phyloP scores from a whole-genome alignment of 2,888 invertebrate genomes.

The Lasioglossum oenotherae region DNA sequence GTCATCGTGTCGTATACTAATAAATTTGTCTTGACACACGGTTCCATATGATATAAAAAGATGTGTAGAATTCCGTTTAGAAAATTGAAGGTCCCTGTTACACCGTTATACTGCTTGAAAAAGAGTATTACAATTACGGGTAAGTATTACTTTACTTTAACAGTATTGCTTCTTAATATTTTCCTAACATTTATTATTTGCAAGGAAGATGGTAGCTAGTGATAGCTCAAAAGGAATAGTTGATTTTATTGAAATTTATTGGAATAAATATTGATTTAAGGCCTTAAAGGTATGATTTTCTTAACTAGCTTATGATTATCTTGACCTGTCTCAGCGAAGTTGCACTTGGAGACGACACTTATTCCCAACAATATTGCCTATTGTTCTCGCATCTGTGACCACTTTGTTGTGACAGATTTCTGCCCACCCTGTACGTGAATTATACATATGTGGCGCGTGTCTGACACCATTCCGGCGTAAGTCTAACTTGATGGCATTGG shows the following conservation, averaged over 20 bases:
- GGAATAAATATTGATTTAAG: too few species aligned
- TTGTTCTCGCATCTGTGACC: neutral
- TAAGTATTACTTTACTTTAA: too few species aligned
- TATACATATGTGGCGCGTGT: conserved; percentile 6
- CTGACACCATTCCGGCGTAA: conserved; percentile 27
- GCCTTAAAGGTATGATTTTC: neutral
- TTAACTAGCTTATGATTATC: neutral
- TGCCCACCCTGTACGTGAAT: neutral
- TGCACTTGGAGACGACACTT: neutral
- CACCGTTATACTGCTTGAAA: too few species aligned
- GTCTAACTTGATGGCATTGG: conserved; percentile 30
- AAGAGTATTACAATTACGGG: neutral
- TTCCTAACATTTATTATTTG: neutral
- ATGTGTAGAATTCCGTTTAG: too few species aligned
- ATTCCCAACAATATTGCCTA: neutral
- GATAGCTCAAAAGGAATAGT: too few species aligned
- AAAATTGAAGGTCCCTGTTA: too few species aligned
- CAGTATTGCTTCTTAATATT: neutral
- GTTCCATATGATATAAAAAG: too few species aligned
- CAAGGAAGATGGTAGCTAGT: too few species aligned
- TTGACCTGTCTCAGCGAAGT: neutral
- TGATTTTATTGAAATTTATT: neutral
- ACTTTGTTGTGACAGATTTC: neutral
- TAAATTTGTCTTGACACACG: too few species aligned
- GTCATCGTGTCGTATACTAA: too few species aligned